phyloP scores from a whole-genome alignment of 2,888 invertebrate species.

The Drosophila algonquin region DNA sequence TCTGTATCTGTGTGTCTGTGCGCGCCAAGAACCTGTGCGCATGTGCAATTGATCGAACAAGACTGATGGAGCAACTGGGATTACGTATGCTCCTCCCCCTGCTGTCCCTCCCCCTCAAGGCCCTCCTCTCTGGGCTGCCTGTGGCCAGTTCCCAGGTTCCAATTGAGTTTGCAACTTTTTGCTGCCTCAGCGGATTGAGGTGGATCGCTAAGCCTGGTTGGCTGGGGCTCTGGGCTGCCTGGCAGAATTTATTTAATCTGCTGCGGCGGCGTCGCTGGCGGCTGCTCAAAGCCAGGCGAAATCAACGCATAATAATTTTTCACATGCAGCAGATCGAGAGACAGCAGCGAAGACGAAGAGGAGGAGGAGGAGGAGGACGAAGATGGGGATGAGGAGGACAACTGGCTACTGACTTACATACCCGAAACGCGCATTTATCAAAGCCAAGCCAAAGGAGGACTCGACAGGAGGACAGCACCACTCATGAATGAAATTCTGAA shows the following conservation, averaged over 20 bases:
- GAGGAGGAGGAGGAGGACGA: conserved; percentile 33
- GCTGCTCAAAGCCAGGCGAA: conserved; percentile 70
- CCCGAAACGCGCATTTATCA: conserved; percentile 80
- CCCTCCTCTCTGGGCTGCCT: background rate
- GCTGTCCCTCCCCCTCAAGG: background rate
- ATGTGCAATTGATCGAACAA: conserved; percentile 83
- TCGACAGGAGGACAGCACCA: conserved; percentile 30
- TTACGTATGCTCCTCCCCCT: conserved; percentile 60
- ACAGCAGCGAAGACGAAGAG: conserved; percentile 22
- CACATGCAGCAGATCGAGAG: conserved; percentile 61
- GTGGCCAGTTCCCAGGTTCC: conserved; percentile 49
- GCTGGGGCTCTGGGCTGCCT: conserved; percentile 30
- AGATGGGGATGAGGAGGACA: conserved; percentile 38
- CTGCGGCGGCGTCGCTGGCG: conserved; percentile 76
- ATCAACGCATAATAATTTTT: conserved; percentile 81
- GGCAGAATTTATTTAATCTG: conserved; percentile 78
- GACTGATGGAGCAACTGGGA: conserved; percentile 82
- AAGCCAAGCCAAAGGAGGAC: conserved; percentile 56
- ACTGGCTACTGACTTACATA: conserved; percentile 80
- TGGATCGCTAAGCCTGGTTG: conserved; percentile 55
- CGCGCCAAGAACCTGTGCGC: conserved; percentile 73
- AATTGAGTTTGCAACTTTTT: conserved; percentile 78
- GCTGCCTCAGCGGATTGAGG: conserved; percentile 60
- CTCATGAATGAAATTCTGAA: conserved; percentile 66
- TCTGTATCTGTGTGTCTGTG: background rate